Conservation (phyloP, 1,140 invertebrate genomes). For the Bombus pascuorum region DNA sequence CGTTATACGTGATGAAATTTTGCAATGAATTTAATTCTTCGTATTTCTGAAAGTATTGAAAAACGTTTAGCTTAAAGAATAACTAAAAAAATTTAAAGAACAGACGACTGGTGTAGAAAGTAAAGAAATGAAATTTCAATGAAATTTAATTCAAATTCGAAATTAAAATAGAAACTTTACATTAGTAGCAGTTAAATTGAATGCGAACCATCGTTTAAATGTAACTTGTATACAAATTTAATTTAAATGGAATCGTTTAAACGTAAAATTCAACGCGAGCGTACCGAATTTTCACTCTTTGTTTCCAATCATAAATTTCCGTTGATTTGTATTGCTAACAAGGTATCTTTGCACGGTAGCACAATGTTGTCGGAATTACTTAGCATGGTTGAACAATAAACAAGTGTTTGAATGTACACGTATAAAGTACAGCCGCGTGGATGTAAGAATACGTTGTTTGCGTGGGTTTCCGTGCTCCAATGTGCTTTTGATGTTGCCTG, state of each 20-base stretch:
- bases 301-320: neutral
- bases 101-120: neutral
- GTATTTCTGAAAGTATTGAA: too few species aligned
- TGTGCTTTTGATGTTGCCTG: constrained; percentile 10
- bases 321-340: neutral
- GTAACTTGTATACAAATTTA: neutral
- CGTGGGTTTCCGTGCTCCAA: constrained; percentile 22
- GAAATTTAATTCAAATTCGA: too few species aligned
- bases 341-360: neutral
- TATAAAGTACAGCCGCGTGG: neutral
- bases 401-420: neutral
- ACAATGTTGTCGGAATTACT: constrained; percentile 5
- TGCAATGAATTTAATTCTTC: too few species aligned
- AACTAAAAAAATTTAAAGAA: neutral
- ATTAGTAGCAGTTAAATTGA: neutral
- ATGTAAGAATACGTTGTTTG: neutral
- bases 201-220: neutral
- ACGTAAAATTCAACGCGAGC: neutral
- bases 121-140: neutral
- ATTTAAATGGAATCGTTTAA: neutral
- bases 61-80: too few species aligned
- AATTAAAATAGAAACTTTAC: too few species aligned
- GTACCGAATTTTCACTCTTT: neutral
- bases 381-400: constrained; percentile 6
- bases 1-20: too few species aligned